Percentiles rank a stretch among this genome's conserved stretches.
These are phyloP conservation scores for Drosophila quinaria DNA, from an alignment of 2,888 invertebrate genomes.

Conservation along the genomic window DNA sequence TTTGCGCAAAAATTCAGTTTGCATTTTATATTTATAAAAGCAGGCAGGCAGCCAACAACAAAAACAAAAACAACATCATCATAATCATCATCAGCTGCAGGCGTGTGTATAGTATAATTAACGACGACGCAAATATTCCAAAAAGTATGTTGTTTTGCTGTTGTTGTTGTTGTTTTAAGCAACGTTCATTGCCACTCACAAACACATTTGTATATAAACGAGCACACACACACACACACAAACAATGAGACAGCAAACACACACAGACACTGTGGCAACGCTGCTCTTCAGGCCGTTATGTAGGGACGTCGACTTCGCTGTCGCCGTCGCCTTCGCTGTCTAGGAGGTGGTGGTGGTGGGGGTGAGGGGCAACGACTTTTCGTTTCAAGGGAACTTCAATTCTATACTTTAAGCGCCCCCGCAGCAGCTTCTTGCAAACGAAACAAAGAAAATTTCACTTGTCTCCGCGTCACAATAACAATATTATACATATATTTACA, in stretches of 20 bases:
- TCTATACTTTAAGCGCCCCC: conserved; percentile 60
- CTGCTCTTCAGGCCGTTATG: conserved; percentile 47
- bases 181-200: conserved; percentile 59
- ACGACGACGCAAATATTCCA: conserved; percentile 58
- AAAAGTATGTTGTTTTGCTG: conserved; percentile 49
- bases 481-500: conserved; percentile 13
- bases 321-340: conserved; percentile 18
- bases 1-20: conserved; percentile 38
- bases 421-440: conserved; percentile 35
- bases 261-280: conserved; percentile 33
- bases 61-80: conserved; percentile 33
- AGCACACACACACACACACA: conserved; percentile 4
- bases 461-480: conserved; percentile 50
- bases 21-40: conserved; percentile 35
- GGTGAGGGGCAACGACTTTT: conserved; percentile 42
- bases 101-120: conserved; percentile 47
- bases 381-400: conserved; percentile 71
- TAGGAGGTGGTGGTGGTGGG: conserved; percentile 1
- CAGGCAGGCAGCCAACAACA: conserved; percentile 8
- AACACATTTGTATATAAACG: conserved; percentile 18
- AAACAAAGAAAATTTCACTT: conserved; percentile 80
- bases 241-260: conserved; percentile 29
- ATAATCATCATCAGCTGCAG: conserved; percentile 29
- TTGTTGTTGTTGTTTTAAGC: conserved; percentile 47
- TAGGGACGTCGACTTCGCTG: conserved; percentile 31